phyloP scores from a whole-genome alignment of 1,140 invertebrate species.

The Oncopodura yosiiana region DNA sequence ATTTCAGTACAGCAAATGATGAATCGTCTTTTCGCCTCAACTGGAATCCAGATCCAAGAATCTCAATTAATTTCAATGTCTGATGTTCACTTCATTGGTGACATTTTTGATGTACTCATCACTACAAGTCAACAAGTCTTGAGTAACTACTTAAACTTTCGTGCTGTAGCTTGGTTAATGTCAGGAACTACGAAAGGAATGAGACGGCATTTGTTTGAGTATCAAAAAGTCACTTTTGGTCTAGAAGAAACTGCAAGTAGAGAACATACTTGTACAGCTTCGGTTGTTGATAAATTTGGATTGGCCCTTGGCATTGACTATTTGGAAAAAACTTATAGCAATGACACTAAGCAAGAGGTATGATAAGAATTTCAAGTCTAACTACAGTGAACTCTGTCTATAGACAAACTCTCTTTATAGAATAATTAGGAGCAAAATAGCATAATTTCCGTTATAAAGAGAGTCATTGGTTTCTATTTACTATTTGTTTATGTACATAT shows the following conservation, averaged over 20 bases:
- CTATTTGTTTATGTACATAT: too few species aligned
- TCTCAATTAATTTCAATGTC: constrained; percentile 42
- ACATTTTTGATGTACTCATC: constrained; percentile 40
- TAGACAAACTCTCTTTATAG: too few species aligned
- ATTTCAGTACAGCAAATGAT: constrained; percentile 42
- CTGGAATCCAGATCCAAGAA: constrained; percentile 31
- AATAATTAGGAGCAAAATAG: too few species aligned
- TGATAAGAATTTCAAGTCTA: not conserved
- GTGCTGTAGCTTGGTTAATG: constrained; percentile 56
- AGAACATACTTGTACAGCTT: constrained; percentile 18
- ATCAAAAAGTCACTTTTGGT: constrained; percentile 41
- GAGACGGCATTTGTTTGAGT: constrained; percentile 41
- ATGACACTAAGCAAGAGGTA: constrained; percentile 8
- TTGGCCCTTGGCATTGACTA: constrained; percentile 9
- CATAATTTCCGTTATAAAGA: too few species aligned
- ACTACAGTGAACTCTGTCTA: too few species aligned
- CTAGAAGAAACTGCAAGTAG: constrained; percentile 26
- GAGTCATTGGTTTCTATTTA: too few species aligned
- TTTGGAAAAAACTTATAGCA: not conserved
- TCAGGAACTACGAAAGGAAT: constrained; percentile 43
- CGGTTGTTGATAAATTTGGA: constrained; percentile 19
- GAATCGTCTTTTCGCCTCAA: constrained; percentile 34
- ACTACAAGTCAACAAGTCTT: constrained; percentile 43
- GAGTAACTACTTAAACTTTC: constrained; percentile 72
- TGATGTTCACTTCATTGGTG: constrained; percentile 42